These are phyloP conservation scores for Sphyrna mokarran DNA, from an alignment of 2,113 vertebrate genomes.

Conservation along the genomic window DNA sequence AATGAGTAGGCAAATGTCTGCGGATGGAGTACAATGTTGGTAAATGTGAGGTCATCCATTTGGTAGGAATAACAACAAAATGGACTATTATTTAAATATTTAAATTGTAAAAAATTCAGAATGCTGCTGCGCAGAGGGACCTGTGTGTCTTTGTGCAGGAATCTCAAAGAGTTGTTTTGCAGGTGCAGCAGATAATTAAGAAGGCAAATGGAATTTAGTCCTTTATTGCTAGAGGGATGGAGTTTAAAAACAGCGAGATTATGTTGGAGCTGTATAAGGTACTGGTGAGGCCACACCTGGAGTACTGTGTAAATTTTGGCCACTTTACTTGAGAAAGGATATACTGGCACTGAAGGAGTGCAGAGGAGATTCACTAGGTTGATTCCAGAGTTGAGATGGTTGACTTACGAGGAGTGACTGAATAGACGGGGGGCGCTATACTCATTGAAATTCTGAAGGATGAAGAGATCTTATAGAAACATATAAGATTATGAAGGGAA, in stretches of 20 bases:
- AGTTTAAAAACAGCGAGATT: not conserved
- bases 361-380: not conserved
- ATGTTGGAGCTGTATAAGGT: not conserved
- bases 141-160: not conserved
- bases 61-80: too few species aligned
- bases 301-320: not conserved
- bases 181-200: not conserved
- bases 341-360: not conserved
- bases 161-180: not conserved
- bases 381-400: not conserved
- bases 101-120: not conserved
- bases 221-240: not conserved
- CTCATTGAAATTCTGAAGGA: not conserved
- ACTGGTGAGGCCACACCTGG: not conserved
- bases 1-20: too few species aligned
- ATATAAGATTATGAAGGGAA: not conserved
- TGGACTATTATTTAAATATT: too few species aligned
- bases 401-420: not conserved
- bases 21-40: too few species aligned
- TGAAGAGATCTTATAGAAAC: not conserved
- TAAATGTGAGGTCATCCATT: too few species aligned
- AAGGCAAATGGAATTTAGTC: not conserved
- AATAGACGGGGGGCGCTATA: not conserved
- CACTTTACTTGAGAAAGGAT: not conserved
- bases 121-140: too few species aligned